A percentile compares a stretch with the other conserved stretches of the same genome.
These are phyloP conservation scores for Paramuricea clavata DNA, from an alignment of 92 coral and sea anemone species.

Conservation along the genomic window DNA sequence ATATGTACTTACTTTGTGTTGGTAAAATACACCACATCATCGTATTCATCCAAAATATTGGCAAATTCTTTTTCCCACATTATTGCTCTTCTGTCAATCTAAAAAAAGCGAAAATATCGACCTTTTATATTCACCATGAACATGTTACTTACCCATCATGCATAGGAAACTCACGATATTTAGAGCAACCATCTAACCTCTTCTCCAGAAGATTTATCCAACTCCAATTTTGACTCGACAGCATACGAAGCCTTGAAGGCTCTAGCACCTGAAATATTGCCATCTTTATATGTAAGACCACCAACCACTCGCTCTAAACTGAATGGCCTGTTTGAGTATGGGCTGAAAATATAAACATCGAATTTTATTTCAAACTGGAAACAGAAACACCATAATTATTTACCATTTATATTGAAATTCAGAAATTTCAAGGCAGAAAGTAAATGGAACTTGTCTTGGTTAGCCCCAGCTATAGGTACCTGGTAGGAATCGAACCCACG, in stretches of 20 bases:
- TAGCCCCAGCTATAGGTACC: too few relatives aligned
- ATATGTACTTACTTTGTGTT: constrained; percentile 15
- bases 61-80: constrained; percentile 77
- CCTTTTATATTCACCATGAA: too few relatives aligned
- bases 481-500: too few relatives aligned
- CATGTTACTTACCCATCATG: too few relatives aligned
- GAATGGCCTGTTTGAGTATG: constrained; percentile 51
- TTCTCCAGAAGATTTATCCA: constrained; percentile 32
- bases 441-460: not conserved
- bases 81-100: constrained; percentile 66
- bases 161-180: too few relatives aligned
- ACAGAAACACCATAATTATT: not conserved
- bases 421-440: not conserved
- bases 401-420: not conserved
- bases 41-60: constrained; percentile 54
- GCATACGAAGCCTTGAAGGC: constrained; percentile 38
- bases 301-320: constrained; percentile 73
- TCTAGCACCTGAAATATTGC: constrained; percentile 41
- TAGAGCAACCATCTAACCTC: not conserved
- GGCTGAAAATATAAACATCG: constrained; percentile 32
- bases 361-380: constrained; percentile 49
- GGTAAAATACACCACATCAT: constrained; percentile 16
- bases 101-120: not conserved
- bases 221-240: constrained; percentile 30
- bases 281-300: constrained; percentile 57